Base-by-base conservation (phyloP, 2,113 vertebrate species). In the Salvelinus sp. region DNA sequence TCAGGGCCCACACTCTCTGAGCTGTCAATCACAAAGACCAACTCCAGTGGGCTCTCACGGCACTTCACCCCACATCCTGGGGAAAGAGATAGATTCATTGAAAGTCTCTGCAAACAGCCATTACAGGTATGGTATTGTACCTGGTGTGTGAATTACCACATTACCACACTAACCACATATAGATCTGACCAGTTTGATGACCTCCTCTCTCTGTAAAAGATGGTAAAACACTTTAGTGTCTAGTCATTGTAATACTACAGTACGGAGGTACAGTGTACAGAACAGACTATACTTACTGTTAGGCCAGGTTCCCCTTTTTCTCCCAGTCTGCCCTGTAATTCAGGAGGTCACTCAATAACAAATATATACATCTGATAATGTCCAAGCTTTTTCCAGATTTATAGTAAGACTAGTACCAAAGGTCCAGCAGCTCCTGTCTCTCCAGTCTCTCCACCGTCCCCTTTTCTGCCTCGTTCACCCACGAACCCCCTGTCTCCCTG, bases 21-120 rank as follows among this genome's bases (percentile, higher is more conserved):
- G 85, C 96, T 96, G 90, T 98, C 96, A 2, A 95, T 95, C 81
- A 97, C 95, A 13, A 98, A 96, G 7, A 97, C 85, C 2, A 97
- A 83, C 83, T 98, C 96, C 81, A 97, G 48, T 0, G 96, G 95
- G 1, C 79, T 91, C 73, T 94, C 82, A 33, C 87, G 92, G 79
- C 96, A 97, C 4, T 81, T 90, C 71, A 88, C 82, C 1, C 93
- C 94, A 82, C 96, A 97, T 14, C 93, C 96, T 97, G 20, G 14
- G 0, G 47, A 57, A 90, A 82, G 62, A 48, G 1, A 86, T 74
- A 18, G 0, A 69, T 22, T 74, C 30, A 20, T 23, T 67, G 28
- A 68, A 60, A 63, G 22, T 27, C 20, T 33, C 60, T 18, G 30
- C 64, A 1, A 58, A 54, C 60, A 47, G 25, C 3, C 18, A 20